phyloP scores from a whole-genome alignment of 1,140 invertebrate species.

The Wasmannia auropunctata region DNA sequence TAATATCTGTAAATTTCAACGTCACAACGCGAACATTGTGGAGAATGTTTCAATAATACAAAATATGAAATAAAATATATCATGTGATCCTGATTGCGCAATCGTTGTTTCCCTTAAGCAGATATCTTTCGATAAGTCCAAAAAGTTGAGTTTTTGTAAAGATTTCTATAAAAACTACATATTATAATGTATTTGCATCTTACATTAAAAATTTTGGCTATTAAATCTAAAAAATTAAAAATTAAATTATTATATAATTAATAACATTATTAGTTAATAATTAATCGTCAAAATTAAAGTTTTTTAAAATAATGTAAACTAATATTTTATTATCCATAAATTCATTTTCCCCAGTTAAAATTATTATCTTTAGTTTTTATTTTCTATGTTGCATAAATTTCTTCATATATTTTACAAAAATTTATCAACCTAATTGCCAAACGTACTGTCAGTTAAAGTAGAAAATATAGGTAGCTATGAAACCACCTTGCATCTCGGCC shows the following conservation, averaged over 20 bases:
- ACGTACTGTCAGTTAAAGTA: background rate
- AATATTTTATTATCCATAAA: background rate
- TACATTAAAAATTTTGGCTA: background rate
- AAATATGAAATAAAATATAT: background rate
- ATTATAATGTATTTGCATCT: background rate
- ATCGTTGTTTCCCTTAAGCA: background rate
- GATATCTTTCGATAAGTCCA: background rate
- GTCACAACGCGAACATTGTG: background rate
- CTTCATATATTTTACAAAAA: background rate
- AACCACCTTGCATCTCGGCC: background rate
- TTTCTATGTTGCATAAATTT: background rate
- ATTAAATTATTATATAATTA: background rate
- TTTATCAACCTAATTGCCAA: background rate
- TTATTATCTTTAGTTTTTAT: background rate
- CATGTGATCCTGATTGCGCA: background rate
- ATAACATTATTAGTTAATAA: background rate
- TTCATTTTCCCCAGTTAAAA: background rate
- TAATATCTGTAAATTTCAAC: background rate
- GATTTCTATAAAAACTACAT: background rate
- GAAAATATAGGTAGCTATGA: background rate
- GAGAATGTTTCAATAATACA: background rate
- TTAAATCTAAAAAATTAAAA: background rate
- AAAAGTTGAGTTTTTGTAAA: background rate
- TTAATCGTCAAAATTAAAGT: too few species aligned
- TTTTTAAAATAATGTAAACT: background rate